Evolutionary conservation across 2,797 vertebrate species (phyloP), one percentile per base, ranked within the genome.

Genomic region (Glyptemys insculpta): DNA sequence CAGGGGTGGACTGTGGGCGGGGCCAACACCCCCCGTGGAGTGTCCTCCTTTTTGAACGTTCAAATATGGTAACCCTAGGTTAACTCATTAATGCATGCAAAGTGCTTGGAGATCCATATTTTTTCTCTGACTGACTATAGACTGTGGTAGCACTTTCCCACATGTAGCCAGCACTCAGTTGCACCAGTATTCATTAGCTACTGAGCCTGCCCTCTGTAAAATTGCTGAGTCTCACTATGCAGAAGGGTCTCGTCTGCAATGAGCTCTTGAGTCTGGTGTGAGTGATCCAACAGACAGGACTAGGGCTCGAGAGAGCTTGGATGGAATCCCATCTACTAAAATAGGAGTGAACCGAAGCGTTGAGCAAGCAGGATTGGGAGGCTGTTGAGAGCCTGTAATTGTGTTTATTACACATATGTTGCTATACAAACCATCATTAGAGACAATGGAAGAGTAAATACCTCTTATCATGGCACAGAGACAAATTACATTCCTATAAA

Each of bases 401-500:
- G 79, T 91, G 92, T 86, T 89, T 96, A 92, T 65, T 94, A 76
- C 1, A 2, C 90, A 49, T 95, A 92, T 91, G 84, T 92, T 93
- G 94, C 93, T 54, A 27, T 95, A 53, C 37, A 93, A 97, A 96
- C 74, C 78, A 89, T 90, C 68, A 65, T 93, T 90, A 95, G 90
- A 96, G 50, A 79, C 86, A 86, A 90, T 79, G 87, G 87, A 92
- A 0, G 11, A 88, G 49, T 95, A 95, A 96, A 94, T 94, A 92
- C 54, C 79, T 93, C 78, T 85, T 94, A 79, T 89, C 76, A 12
- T 81, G 89, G 85, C 86, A 94, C 1, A 0, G 93, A 94, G 90
- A 94, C 91, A 97, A 72, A 84, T 93, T 92, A 34, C 25, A 82
- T 95, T 97, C 90, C 91, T 96, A 92, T 89, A 96, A 97, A 90